phyloP scores from a whole-genome alignment of 2,888 invertebrate species.

The Stenotaenia linearis region DNA sequence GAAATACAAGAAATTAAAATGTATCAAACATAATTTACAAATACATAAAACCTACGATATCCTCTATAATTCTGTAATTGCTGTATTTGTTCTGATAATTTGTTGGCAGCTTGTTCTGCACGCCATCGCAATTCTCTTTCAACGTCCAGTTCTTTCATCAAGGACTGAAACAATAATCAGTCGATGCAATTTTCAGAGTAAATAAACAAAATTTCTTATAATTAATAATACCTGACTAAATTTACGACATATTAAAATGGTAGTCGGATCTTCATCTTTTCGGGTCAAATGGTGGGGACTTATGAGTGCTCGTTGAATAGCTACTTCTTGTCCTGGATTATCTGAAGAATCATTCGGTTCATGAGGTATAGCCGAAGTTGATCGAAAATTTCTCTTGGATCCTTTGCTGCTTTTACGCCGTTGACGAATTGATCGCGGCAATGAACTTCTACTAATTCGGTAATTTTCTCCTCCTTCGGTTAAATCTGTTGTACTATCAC shows the following conservation, averaged over 20 bases:
- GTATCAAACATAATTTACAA: neutral
- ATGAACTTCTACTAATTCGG: conserved; percentile 21
- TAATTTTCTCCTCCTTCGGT: conserved; percentile 29
- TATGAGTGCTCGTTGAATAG: neutral
- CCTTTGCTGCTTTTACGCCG: conserved; percentile 24
- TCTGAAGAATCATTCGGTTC: conserved; percentile 30
- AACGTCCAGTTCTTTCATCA: conserved; percentile 30
- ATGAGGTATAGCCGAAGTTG: neutral
- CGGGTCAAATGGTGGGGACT: conserved; percentile 24
- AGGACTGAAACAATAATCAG: neutral
- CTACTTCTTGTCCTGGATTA: conserved; percentile 10
- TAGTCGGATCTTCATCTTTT: conserved; percentile 30
- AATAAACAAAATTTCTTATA: no score
- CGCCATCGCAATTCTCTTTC: conserved; percentile 27
- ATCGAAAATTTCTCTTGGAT: conserved; percentile 29
- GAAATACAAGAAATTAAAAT: neutral
- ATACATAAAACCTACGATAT: neutral
- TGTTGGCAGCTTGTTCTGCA: conserved; percentile 27
- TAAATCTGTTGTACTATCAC: conserved; percentile 31
- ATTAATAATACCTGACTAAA: conserved; percentile 21
- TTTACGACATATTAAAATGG: conserved; percentile 28
- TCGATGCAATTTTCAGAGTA: neutral
- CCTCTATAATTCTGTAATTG: conserved; percentile 28
- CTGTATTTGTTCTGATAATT: conserved; percentile 29
- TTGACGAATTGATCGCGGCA: conserved; percentile 29